A percentile compares a stretch with the other conserved stretches of the same genome.
phyloP scores from a whole-genome alignment of 2,113 vertebrate species.

The Macroglossus sobrinus region DNA sequence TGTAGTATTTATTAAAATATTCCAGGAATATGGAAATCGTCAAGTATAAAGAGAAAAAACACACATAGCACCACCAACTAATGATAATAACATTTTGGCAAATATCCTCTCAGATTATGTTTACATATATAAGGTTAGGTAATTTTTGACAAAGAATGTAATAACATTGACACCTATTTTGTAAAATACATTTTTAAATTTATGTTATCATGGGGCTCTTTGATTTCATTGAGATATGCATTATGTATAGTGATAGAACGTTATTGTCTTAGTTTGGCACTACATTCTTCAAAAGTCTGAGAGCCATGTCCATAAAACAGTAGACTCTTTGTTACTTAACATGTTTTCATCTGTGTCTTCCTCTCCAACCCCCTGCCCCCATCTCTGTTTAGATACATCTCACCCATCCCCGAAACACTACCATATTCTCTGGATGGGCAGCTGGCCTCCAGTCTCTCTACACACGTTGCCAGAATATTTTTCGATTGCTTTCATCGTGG shows the following conservation, averaged over 20 bases:
- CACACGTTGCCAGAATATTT: not conserved
- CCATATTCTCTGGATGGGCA: not conserved
- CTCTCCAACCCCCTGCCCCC: too few species aligned
- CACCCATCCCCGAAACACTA: not conserved
- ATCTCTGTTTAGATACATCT: not conserved
- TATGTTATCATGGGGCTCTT: not conserved
- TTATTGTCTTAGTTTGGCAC: not conserved
- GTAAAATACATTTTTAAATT: not conserved
- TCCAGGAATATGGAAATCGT: not conserved
- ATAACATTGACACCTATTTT: not conserved
- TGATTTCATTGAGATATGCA: not conserved
- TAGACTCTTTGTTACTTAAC: not conserved
- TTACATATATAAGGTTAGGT: not conserved
- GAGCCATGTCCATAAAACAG: not conserved
- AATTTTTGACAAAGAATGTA: not conserved
- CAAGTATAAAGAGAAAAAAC: not conserved
- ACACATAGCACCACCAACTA: not conserved
- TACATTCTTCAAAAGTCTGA: not conserved
- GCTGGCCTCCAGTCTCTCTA: not conserved
- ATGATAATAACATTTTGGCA: not conserved
- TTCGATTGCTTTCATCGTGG: not conserved
- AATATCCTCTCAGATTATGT: not conserved
- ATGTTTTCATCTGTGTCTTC: not conserved
- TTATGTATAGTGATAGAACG: not conserved
- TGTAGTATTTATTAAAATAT: not conserved